Base-by-base conservation (phyloP, 2,797 vertebrate genomes). In the Luscinia luscinia region DNA sequence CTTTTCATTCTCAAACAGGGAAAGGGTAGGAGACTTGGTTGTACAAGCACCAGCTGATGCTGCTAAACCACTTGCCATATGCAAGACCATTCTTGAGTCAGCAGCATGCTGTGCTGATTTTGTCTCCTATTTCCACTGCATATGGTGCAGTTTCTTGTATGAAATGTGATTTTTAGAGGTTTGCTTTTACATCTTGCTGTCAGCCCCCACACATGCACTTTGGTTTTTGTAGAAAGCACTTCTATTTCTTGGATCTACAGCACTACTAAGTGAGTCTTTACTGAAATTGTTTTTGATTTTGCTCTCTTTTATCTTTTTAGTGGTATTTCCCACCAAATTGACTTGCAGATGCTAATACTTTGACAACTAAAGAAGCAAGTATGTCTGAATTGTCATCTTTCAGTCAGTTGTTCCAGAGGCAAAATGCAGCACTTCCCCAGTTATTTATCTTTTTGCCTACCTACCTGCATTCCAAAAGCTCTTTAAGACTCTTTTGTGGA, bases 381-480 rank as follows among this genome's bases (percentile, higher is more conserved):
- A 72, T 75, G 38, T 64, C 21, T 87, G 52, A 94, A 54, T 78
- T 95, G 83, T 86, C 85, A 84, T 70, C 59, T 55, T 72, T 66
- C 62, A 93, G 88, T 91, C 84, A 92, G 48, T 68, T 91, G 89
- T 87, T 68, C 72, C 46, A 59, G 66, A 76, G 54, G 76, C 36
- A 94, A 95, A 93, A 89, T 54, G 13, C 41, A 82, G 16, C n/a
- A 15, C 43, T 79, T 84, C 27, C 26, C 11, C 26, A 83, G 94
- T 77, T 93, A 77, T 91, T 93, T 93, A 89, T 94, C 24, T 76
- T 96, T 93, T 90, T 92, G 46, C 46, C 40, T 74, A 61, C 28
- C 45, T 43, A 75, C 52, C 46, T 78, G 23, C 43, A 77, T 89
- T 96, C 92, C 49, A 72, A 93, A 95, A 95, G 49, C 49, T 84